Percentiles rank a stretch among this genome's conserved stretches.
Conservation (phyloP, 1,140 invertebrate genomes). For the Cephus cinctus region DNA sequence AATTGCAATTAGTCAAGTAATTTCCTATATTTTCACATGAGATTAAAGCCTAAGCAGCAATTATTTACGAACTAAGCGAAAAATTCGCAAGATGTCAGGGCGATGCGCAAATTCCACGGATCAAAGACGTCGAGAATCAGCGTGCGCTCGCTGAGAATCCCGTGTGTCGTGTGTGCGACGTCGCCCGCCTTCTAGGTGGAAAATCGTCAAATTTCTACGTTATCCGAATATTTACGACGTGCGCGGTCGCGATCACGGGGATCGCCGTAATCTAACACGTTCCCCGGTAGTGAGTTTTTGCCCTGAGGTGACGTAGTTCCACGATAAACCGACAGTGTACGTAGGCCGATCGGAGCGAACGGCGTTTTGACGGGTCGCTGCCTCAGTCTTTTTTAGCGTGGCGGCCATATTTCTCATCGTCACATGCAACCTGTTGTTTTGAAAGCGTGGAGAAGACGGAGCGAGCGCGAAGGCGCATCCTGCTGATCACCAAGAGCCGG, state of each 20-base stretch:
- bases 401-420: slow-evolving; percentile 25
- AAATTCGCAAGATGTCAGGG: too few species aligned
- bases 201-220: too few species aligned
- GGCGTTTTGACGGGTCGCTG: slow-evolving; percentile 1
- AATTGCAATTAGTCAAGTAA: too few species aligned
- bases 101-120: too few species aligned
- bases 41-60: too few species aligned
- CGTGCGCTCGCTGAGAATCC: background rate
- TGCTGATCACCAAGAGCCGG: slow-evolving; percentile 17
- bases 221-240: too few species aligned
- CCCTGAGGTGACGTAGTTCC: background rate
- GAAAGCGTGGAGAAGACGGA: slow-evolving; percentile 16
- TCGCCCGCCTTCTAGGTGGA: too few species aligned
- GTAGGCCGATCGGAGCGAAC: background rate
- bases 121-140: background rate
- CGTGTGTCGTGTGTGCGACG: background rate
- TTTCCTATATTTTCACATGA: too few species aligned
- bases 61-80: too few species aligned
- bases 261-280: background rate
- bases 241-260: too few species aligned
- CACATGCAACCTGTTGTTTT: slow-evolving; percentile 46
- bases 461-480: background rate
- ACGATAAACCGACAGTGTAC: background rate
- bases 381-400: slow-evolving; percentile 13
- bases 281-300: background rate